A percentile compares a stretch with the other conserved stretches of the same genome.
Conservation (phyloP, 2,113 vertebrate genomes). For the Alligator sinensis region DNA sequence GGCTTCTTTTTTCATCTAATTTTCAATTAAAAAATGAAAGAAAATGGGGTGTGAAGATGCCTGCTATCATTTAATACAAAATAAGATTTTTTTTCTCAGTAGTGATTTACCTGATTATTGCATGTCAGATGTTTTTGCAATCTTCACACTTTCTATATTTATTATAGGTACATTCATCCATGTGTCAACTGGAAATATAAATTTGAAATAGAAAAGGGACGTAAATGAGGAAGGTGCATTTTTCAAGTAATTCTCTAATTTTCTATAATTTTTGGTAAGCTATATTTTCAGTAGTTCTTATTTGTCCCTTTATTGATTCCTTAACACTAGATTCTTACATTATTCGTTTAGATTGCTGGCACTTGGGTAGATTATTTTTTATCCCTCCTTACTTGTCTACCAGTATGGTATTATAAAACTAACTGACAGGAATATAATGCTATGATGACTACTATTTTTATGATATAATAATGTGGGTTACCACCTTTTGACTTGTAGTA, state of each 20-base stretch:
- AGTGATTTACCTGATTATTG: background rate
- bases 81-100: fast-evolving
- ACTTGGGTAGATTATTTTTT: background rate
- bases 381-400: background rate
- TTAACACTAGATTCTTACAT: background rate
- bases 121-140: fast-evolving
- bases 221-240: background rate
- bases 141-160: background rate
- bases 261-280: too few species aligned
- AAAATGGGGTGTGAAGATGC: background rate
- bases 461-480: background rate
- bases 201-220: background rate
- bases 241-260: background rate
- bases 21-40: background rate
- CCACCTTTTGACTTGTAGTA: background rate
- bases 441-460: background rate
- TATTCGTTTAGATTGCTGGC: background rate
- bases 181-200: background rate
- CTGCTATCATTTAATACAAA: background rate
- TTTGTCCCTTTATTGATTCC: background rate
- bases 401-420: background rate
- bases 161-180: too few species aligned
- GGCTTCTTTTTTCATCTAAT: background rate
- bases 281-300: background rate
- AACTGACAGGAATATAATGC: background rate